Evolutionary conservation across 2,888 invertebrate genomes (phyloP).

Genomic region (Chrysodeixis includens): DNA sequence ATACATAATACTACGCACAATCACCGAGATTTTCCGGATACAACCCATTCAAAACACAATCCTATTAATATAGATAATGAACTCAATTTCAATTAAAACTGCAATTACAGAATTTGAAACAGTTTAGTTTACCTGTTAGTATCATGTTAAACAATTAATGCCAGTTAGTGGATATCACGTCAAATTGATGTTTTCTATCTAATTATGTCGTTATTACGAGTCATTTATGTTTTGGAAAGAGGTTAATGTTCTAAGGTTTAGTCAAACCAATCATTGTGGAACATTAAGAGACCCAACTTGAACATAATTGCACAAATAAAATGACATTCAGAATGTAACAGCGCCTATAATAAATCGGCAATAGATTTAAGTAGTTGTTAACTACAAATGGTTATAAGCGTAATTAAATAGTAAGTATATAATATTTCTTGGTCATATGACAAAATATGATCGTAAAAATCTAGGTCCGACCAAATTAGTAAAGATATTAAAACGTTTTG

Average conservation of each 20-base stretch:
- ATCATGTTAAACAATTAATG: background rate
- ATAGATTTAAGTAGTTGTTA: background rate
- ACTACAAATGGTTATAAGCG: background rate
- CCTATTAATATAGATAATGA: too few species aligned
- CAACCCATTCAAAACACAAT: background rate
- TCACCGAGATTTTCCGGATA: background rate
- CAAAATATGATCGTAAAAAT: background rate
- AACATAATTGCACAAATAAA: constrained; percentile 42
- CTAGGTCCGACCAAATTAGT: background rate
- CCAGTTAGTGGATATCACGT: background rate
- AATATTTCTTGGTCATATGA: background rate
- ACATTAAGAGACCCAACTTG: constrained; percentile 36
- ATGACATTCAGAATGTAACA: constrained; percentile 15
- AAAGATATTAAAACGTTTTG: background rate
- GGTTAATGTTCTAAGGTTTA: constrained; percentile 27
- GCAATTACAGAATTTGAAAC: background rate
- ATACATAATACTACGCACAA: background rate
- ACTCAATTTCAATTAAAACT: background rate
- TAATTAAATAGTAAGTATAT: background rate
- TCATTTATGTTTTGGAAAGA: constrained; percentile 24
- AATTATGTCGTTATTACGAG: constrained; percentile 31
- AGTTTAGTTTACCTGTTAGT: background rate
- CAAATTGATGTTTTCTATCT: background rate
- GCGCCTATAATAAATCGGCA: constrained; percentile 7
- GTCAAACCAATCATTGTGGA: constrained; percentile 30